Base-by-base conservation (phyloP, 2,797 vertebrate species). In the Cyclura pinguis region DNA sequence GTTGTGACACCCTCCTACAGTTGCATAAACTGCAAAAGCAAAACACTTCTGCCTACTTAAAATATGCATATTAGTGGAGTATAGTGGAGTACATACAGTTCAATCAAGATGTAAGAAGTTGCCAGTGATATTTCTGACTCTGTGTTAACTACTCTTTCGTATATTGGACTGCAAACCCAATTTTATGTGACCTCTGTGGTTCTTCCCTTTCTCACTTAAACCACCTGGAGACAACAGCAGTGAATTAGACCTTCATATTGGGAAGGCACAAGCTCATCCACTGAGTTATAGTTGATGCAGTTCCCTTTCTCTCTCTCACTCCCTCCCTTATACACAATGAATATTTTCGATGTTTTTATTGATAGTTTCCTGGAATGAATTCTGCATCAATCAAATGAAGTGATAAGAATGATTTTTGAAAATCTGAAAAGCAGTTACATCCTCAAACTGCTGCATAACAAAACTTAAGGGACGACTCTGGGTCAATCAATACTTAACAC, bases 1-100 rank as follows among this genome's bases (percentile, higher is more conserved):
- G 59, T 90, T 16, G 42, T 67, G 85, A 67, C 80, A 87, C 69
- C 84, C 57, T 82, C 85, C 85, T 42, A 87, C 72, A 83, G 24
- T 87, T 38, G 59, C 59, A 87, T 62, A 83, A 87, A 86, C 85
- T 87, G 32, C 38, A 74, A 74, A 90, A 90, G 47, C n/a, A 85
- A 85, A 85, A 73, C 35, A 73, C 7, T 85, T 80, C 64, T 81
- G 89, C 78, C 64, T 81, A 87, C 24, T 3, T 76, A 42, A 83
- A 76, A 27, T 67, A n/a, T 85, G 35, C 47, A 67, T 18, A 42
- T n/a, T 69, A 85, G 27, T 14, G 38, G 32, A 85, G 27, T 27
- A 50, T 27, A 35, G 0, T 14, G 12, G n/a, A n/a, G n/a, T n/a
- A 74, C 12, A 38, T 35, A 78, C 20, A 67, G 1, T 81, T 4